phyloP scores from a whole-genome alignment of 2,888 invertebrate genomes.

The Deroplatys truncata region DNA sequence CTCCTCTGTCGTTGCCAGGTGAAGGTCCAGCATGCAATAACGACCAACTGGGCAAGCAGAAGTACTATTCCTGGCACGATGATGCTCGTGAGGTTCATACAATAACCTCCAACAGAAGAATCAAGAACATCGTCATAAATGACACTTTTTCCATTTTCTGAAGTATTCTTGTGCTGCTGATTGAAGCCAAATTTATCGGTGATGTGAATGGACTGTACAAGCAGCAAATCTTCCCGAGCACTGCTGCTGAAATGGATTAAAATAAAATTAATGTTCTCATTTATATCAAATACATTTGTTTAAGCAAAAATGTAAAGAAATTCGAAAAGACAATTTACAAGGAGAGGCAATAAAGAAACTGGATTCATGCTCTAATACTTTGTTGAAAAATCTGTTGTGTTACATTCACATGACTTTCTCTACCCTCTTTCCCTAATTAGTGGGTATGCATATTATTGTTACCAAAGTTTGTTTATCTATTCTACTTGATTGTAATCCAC shows the following conservation, averaged over 20 bases:
- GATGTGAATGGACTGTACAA: slow-evolving; percentile 88
- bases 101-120: slow-evolving; percentile 44
- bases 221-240: slow-evolving; percentile 62
- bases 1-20: slow-evolving; percentile 74
- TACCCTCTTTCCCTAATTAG: no score
- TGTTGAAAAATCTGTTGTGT: no score
- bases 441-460: no score
- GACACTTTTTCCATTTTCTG: slow-evolving; percentile 42
- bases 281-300: neutral
- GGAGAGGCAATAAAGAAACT: no score
- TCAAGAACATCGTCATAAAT: slow-evolving; percentile 39
- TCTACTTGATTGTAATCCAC: no score
- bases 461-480: no score
- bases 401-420: no score
- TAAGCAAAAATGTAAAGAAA: no score
- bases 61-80: slow-evolving; percentile 82
- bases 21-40: slow-evolving; percentile 84
- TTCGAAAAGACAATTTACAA: no score
- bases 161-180: slow-evolving; percentile 52
- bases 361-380: no score
- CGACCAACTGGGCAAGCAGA: slow-evolving; percentile 78
- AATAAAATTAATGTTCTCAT: neutral
- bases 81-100: slow-evolving; percentile 74
- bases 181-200: slow-evolving; percentile 89
- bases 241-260: neutral